Percentiles rank a stretch among this genome's conserved stretches.
Conservation (phyloP, 2,797 vertebrate species). For the Lutjanus campechanus region DNA sequence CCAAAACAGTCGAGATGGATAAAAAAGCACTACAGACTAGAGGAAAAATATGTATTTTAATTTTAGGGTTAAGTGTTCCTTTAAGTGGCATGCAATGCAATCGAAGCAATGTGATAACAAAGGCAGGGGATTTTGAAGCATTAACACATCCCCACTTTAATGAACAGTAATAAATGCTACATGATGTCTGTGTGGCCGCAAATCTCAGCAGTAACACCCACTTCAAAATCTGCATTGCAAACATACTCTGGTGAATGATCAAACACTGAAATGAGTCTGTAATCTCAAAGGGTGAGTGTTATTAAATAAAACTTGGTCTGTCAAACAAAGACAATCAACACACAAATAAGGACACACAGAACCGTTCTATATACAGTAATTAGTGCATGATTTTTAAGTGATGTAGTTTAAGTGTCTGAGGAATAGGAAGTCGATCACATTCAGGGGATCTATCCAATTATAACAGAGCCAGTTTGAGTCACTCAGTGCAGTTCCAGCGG, state of each 20-base stretch:
- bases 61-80: too few relatives aligned
- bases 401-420: constrained; percentile 15
- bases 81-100: constrained; percentile 11
- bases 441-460: constrained; percentile 47
- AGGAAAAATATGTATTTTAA: not conserved
- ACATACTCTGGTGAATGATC: constrained; percentile 30
- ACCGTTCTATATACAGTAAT: not conserved
- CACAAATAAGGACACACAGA: constrained; percentile 2
- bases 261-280: constrained; percentile 19
- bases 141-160: constrained; percentile 15
- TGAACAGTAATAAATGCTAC: constrained; percentile 21
- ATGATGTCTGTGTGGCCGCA: constrained; percentile 6
- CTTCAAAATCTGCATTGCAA: constrained; percentile 8
- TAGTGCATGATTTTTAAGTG: not conserved
- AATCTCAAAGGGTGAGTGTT: constrained; percentile 25
- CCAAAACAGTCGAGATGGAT: too few relatives aligned
- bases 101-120: constrained; percentile 19
- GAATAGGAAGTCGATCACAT: constrained; percentile 37
- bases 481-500: constrained; percentile 37
- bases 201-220: constrained; percentile 13
- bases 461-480: constrained; percentile 41
- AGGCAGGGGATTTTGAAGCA: constrained; percentile 32
- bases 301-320: constrained; percentile 10
- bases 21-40: too few relatives aligned
- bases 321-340: not conserved